Conservation (phyloP, 2,888 invertebrate species). For the Carcina quercana region DNA sequence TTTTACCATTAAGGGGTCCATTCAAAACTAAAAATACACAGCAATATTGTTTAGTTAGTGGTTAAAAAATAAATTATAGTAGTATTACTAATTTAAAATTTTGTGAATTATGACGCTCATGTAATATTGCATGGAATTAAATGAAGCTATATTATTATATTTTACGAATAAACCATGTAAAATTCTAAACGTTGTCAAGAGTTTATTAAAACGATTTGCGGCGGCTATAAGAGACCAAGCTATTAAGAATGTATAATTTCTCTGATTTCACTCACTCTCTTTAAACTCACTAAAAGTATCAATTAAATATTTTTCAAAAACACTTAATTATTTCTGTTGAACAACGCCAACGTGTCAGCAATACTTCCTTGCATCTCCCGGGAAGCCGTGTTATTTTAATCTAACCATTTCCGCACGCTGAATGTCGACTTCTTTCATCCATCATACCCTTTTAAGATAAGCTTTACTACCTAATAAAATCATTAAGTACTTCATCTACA, state of each 20-base stretch:
- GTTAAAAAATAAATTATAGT: too few species aligned
- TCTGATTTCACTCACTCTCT: neutral
- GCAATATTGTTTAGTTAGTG: too few species aligned
- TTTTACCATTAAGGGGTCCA: too few species aligned
- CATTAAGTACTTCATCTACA: neutral
- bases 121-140: too few species aligned
- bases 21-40: too few species aligned
- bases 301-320: neutral
- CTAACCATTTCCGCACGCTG: conserved; percentile 22
- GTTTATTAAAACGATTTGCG: too few species aligned
- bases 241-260: neutral
- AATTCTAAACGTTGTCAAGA: too few species aligned
- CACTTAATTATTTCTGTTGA: neutral
- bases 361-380: neutral
- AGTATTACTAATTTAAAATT: too few species aligned
- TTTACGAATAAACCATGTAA: too few species aligned
- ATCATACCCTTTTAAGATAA: conserved; percentile 10
- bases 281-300: neutral
- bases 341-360: neutral
- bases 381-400: conserved; percentile 3
- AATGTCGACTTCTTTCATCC: conserved; percentile 25
- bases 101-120: too few species aligned
- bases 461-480: neutral
- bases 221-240: neutral
- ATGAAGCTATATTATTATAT: too few species aligned